Evolutionary conservation across 2,797 vertebrate species (phyloP).

Genomic region (Pseudochaenichthys georgianus): DNA sequence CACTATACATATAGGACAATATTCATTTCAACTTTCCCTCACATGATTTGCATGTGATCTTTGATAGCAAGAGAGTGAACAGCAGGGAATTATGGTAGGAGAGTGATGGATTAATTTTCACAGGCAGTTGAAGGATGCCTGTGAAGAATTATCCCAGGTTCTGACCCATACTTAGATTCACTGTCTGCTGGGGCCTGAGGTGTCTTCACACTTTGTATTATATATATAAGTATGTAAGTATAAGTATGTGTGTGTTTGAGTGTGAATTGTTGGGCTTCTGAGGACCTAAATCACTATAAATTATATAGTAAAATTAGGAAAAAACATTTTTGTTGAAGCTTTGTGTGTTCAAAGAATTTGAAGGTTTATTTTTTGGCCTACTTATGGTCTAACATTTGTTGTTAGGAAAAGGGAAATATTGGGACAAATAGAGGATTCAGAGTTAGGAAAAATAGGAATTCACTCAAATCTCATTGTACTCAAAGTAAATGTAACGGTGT

Average conservation of each 20-base stretch:
- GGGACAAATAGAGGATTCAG: not conserved
- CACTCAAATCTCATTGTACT: not conserved
- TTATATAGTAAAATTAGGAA: not conserved
- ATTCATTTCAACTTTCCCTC: conserved; percentile 41
- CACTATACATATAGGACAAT: conserved; percentile 32
- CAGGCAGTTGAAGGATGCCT: conserved; percentile 66
- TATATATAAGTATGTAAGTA: not conserved
- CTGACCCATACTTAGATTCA: conserved; percentile 74
- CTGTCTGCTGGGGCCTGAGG: conserved; percentile 60
- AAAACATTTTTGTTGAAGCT: not conserved
- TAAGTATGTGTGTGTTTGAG: conserved; percentile 21
- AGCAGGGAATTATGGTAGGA: conserved; percentile 59
- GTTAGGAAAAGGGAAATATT: not conserved
- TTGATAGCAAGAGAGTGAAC: conserved; percentile 52
- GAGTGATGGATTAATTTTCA: conserved; percentile 76
- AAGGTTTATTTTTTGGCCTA: not conserved
- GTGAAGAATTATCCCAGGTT: conserved; percentile 81
- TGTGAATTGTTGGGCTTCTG: conserved; percentile 9
- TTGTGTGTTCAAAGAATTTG: not conserved
- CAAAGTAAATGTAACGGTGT: not conserved
- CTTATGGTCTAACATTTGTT: not conserved
- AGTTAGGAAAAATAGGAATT: not conserved
- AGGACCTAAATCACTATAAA: not conserved
- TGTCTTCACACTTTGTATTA: conserved; percentile 66
- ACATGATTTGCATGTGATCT: conserved; percentile 58